Evolutionary conservation across 2,888 invertebrate species (phyloP).

Genomic region (Lasius platythorax): DNA sequence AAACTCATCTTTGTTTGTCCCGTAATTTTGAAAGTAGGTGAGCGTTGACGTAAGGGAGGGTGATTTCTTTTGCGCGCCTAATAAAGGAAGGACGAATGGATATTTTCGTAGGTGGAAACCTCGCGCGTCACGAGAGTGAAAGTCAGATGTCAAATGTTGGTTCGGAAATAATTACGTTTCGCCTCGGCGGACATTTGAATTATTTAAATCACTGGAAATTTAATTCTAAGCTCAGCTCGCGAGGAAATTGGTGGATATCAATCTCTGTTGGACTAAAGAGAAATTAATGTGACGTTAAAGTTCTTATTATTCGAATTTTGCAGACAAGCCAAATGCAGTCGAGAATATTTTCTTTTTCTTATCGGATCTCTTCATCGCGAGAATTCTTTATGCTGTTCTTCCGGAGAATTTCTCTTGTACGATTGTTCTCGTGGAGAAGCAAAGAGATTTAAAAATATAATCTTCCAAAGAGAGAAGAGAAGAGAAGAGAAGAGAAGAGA

Average conservation of each 20-base stretch:
- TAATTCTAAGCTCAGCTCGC: neutral
- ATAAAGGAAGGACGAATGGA: constrained; percentile 9
- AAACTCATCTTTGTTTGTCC: constrained; percentile 15
- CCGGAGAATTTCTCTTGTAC: neutral
- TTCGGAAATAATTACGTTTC: constrained; percentile 33
- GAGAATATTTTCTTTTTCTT: constrained; percentile 6
- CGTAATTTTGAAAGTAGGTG: constrained; percentile 44
- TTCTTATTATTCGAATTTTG: neutral
- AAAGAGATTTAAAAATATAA: constrained; percentile 54
- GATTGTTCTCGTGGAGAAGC: constrained; percentile 32
- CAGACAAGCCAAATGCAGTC: neutral
- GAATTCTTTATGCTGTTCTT: constrained; percentile 19
- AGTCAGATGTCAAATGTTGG: constrained; percentile 25
- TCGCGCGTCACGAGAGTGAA: constrained; percentile 7
- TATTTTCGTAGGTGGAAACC: constrained; percentile 18
- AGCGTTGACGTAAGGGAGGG: constrained; percentile 4
- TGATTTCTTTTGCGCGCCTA: neutral
- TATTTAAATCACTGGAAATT: constrained; percentile 17
- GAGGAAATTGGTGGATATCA: neutral
- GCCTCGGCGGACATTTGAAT: neutral
- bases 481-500: neutral
- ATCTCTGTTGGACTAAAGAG: neutral
- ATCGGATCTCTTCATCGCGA: neutral
- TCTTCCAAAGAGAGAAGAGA: constrained; percentile 4
- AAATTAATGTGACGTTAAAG: constrained; percentile 11